Conservation (phyloP, 2,113 vertebrate genomes). For the Lampris incognitus region DNA sequence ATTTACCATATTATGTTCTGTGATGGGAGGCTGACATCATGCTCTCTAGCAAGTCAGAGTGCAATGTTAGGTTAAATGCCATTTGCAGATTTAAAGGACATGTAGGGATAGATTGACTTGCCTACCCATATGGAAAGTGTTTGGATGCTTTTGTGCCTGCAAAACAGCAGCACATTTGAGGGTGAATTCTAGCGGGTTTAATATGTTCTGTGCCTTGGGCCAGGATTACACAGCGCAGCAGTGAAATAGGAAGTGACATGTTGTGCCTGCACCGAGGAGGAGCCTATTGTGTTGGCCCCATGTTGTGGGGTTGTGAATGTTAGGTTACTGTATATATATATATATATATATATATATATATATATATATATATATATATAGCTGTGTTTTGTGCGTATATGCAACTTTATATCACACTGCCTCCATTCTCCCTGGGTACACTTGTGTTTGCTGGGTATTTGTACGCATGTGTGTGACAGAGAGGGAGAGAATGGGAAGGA, state of each 20-base stretch:
- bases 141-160: slow-evolving; percentile 45
- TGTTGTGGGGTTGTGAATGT: slow-evolving; percentile 39
- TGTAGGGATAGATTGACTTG: slow-evolving; percentile 12
- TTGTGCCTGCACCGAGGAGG: slow-evolving; percentile 30
- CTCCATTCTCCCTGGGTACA: slow-evolving; percentile 8
- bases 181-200: slow-evolving; percentile 52
- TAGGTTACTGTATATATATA: slow-evolving; percentile 15
- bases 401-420: slow-evolving; percentile 22
- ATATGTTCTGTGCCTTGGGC: slow-evolving; percentile 61
- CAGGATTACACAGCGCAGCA: slow-evolving; percentile 53
- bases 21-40: too few species aligned
- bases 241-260: slow-evolving; percentile 65
- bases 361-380: slow-evolving; percentile 2
- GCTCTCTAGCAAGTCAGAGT: neutral
- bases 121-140: slow-evolving; percentile 56
- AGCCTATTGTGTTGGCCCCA: slow-evolving; percentile 32
- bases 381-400: slow-evolving; percentile 19
- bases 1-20: too few species aligned
- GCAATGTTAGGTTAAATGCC: slow-evolving; percentile 8
- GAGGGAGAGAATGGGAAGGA: neutral
- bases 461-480: neutral
- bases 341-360: slow-evolving; percentile 2
- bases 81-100: slow-evolving; percentile 19
- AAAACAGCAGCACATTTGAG: slow-evolving; percentile 29
- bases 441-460: neutral